A percentile compares a stretch with the other conserved stretches of the same genome.
These are phyloP conservation scores for Herpailurus yagouaroundi DNA, from an alignment of 2,113 vertebrate species.

Conservation along the genomic window DNA sequence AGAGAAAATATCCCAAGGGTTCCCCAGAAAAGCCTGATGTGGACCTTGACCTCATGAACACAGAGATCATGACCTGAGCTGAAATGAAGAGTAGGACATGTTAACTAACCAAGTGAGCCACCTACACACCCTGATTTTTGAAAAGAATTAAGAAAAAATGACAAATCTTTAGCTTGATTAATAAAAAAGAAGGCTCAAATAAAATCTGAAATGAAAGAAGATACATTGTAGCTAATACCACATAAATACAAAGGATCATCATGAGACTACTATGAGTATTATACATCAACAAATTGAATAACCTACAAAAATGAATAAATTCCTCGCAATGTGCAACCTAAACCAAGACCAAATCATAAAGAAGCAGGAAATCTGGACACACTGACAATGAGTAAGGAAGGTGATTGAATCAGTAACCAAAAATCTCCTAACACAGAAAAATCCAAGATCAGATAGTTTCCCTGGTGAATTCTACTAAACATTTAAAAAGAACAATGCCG, in stretches of 20 bases:
- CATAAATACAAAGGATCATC: neutral
- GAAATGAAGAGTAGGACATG: too few relatives aligned
- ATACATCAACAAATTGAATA: neutral
- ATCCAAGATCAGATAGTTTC: neutral
- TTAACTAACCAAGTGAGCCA: too few relatives aligned
- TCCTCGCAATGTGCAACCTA: neutral
- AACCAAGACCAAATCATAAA: neutral
- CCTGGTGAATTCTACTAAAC: neutral
- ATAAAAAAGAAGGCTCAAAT: neutral
- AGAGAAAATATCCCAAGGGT: too few relatives aligned
- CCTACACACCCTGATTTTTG: neutral
- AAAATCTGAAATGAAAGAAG: neutral
- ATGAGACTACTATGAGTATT: neutral
- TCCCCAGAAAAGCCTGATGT: too few relatives aligned
- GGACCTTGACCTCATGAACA: too few relatives aligned
- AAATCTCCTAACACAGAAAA: neutral
- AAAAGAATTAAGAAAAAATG: neutral
- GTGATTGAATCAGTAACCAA: neutral
- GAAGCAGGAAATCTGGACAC: neutral
- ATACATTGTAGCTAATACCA: too few relatives aligned
- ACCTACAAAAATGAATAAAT: neutral
- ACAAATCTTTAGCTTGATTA: neutral
- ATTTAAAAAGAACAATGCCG: neutral
- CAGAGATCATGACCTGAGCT: too few relatives aligned
- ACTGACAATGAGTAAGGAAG: neutral